Evolutionary conservation across 1,140 invertebrate genomes (phyloP).

Genomic region (Panulirus ornatus): DNA sequence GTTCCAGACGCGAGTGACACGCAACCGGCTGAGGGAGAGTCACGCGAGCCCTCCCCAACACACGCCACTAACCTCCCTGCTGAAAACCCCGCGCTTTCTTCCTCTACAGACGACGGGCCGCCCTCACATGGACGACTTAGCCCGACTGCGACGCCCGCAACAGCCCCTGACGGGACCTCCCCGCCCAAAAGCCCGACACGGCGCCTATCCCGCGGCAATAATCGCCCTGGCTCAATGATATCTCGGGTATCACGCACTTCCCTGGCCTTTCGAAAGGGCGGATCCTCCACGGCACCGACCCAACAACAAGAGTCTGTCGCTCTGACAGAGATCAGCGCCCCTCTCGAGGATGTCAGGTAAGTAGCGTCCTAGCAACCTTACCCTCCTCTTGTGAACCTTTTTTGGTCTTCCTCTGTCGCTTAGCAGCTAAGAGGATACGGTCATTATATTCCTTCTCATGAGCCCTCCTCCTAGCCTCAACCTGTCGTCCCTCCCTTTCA

Average conservation of each 20-base stretch:
- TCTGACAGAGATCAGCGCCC: slow-evolving; percentile 47
- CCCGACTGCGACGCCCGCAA: slow-evolving; percentile 12
- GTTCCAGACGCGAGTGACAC: not conserved
- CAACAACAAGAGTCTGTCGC: slow-evolving; percentile 28
- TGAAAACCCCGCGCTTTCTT: not conserved
- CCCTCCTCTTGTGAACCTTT: no score
- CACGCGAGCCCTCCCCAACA: slow-evolving; percentile 28
- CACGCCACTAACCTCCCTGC: not conserved
- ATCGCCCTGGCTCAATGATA: not conserved
- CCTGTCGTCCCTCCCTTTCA: not conserved
- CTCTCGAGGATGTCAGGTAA: slow-evolving; percentile 57
- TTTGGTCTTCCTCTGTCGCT: not conserved
- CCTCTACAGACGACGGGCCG: not conserved
- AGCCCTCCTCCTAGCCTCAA: not conserved
- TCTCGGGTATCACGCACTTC: slow-evolving; percentile 20
- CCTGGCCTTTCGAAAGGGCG: slow-evolving; percentile 21
- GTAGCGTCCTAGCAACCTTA: no score
- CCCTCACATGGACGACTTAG: slow-evolving; percentile 48
- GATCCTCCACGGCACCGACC: not conserved
- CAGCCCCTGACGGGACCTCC: slow-evolving; percentile 17
- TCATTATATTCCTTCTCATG: not conserved
- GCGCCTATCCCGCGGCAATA: not conserved
- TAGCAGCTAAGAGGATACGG: not conserved
- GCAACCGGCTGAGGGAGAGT: not conserved
- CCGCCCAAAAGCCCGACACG: slow-evolving; percentile 11